Percentiles rank a stretch among this genome's conserved stretches.
These are phyloP conservation scores for Procambarus virginalis DNA, from an alignment of 1,140 invertebrate genomes.

Conservation along the genomic window DNA sequence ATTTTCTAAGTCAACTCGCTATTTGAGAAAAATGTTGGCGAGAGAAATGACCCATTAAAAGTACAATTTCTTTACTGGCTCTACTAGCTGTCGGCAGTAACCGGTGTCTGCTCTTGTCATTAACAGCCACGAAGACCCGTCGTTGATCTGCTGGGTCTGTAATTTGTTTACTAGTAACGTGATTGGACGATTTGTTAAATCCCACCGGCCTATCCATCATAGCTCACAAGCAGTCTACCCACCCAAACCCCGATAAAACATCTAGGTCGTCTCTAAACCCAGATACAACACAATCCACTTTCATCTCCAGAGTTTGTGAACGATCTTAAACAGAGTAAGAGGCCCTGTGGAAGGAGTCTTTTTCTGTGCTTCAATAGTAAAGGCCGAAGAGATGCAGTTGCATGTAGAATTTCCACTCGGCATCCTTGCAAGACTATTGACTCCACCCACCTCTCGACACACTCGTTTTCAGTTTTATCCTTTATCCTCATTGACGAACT, in stretches of 20 bases:
- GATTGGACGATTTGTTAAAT: neutral
- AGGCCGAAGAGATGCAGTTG: neutral
- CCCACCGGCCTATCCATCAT: neutral
- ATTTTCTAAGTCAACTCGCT: no score
- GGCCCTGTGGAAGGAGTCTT: no score
- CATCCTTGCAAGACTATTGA: neutral
- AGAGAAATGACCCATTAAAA: no score
- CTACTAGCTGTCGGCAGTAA: no score
- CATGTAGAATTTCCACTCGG: neutral
- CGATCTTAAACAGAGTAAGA: no score
- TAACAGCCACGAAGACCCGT: neutral
- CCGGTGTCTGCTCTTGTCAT: neutral
- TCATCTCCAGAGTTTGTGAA: no score
- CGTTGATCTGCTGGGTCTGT: neutral
- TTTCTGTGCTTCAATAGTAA: no score
- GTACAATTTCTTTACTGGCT: no score
- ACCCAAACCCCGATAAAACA: neutral
- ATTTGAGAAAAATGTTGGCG: no score
- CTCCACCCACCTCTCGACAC: neutral
- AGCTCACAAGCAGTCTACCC: neutral
- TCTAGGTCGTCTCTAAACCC: neutral
- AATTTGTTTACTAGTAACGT: neutral
- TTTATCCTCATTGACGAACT: neutral
- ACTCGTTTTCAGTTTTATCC: neutral
- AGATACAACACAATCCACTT: no score